phyloP scores from a whole-genome alignment of 2,888 invertebrate genomes.

The Apamea monoglypha region DNA sequence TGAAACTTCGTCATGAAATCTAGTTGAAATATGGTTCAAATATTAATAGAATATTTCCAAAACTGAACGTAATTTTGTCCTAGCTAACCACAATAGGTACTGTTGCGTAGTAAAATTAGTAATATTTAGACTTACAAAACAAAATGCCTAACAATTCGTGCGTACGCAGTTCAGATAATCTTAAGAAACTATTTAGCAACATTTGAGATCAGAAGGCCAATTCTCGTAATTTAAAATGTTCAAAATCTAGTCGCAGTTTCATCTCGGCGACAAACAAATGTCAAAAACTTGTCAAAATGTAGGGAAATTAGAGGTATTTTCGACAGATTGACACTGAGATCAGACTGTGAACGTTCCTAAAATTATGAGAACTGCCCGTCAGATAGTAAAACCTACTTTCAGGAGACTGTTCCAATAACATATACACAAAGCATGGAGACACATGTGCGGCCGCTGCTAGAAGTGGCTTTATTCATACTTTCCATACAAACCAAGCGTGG shows the following conservation, averaged over 20 bases:
- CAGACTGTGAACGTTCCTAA: no score
- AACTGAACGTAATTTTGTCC: slow-evolving; percentile 25
- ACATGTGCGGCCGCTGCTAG: no score
- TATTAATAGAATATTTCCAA: slow-evolving; percentile 21
- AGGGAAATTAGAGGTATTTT: no score
- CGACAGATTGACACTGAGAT: no score
- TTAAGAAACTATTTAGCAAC: slow-evolving; percentile 48
- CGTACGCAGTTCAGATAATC: slow-evolving; percentile 45
- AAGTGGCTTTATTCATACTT: neutral
- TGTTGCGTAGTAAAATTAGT: slow-evolving; percentile 40
- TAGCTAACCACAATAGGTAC: slow-evolving; percentile 34
- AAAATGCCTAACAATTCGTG: slow-evolving; percentile 46
- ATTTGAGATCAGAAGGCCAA: slow-evolving; percentile 30
- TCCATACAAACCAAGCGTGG: neutral
- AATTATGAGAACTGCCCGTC: no score
- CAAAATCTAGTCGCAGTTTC: no score
- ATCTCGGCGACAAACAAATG: no score
- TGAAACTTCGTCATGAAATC: slow-evolving; percentile 16
- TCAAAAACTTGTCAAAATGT: no score
- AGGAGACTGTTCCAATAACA: neutral
- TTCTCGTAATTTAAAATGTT: no score
- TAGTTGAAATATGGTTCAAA: slow-evolving; percentile 13
- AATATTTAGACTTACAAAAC: slow-evolving; percentile 44
- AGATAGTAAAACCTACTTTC: slow-evolving; percentile 7
- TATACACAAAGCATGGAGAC: neutral